Conservation (phyloP, 2,797 vertebrate species). For the Balearica regulorum region DNA sequence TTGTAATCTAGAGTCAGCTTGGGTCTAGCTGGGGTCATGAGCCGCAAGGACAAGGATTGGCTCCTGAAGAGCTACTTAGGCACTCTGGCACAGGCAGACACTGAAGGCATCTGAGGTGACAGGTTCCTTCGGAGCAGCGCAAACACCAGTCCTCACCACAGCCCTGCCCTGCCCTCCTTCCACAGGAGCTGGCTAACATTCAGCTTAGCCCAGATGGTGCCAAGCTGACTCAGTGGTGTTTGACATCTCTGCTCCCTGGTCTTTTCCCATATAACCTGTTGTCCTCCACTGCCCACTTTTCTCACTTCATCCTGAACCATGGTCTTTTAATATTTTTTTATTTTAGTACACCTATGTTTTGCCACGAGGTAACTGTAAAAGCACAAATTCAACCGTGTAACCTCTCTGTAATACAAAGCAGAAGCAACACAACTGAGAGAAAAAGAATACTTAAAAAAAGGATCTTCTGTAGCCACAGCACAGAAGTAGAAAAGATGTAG, state of each 20-base stretch:
- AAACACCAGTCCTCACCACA: neutral
- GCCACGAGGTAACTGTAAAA: neutral
- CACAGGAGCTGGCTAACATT: neutral
- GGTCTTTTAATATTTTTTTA: no score
- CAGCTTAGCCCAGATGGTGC: neutral
- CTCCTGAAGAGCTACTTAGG: neutral
- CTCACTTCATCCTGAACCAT: neutral
- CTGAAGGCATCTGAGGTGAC: neutral
- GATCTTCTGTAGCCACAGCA: neutral
- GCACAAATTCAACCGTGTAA: neutral
- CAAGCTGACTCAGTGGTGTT: neutral
- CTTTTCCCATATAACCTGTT: neutral
- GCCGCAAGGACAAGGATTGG: neutral
- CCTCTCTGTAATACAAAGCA: neutral
- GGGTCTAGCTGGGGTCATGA: neutral
- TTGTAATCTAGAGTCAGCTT: neutral
- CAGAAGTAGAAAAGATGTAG: neutral
- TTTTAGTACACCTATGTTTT: neutral
- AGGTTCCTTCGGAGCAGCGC: neutral
- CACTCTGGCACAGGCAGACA: neutral
- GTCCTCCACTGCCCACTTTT: neutral
- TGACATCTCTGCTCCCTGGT: neutral
- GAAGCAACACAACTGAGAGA: neutral
- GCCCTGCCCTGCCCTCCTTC: neutral
- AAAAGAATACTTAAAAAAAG: neutral